These are phyloP conservation scores for Echeneis naucrates DNA, from an alignment of 2,797 vertebrate species.

Conservation along the genomic window DNA sequence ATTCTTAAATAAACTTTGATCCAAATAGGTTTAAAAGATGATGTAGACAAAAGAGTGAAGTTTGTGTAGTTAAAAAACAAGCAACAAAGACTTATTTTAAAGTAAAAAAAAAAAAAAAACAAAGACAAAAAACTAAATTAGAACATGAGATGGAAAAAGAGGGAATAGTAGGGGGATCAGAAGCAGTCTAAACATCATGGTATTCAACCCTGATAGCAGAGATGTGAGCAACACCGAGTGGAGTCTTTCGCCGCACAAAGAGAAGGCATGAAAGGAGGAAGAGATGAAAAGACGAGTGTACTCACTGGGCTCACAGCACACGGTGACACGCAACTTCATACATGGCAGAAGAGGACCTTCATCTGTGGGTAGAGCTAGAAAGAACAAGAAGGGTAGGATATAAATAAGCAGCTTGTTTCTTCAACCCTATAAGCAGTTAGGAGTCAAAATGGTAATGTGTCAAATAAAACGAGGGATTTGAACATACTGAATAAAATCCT, in stretches of 20 bases:
- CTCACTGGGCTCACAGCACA: constrained; percentile 85
- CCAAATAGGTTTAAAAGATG: constrained; percentile 51
- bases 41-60: constrained; percentile 17
- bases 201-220: constrained; percentile 34
- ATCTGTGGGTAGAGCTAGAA: constrained; percentile 80
- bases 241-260: constrained; percentile 50
- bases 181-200: constrained; percentile 42
- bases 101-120: neutral
- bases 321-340: constrained; percentile 85
- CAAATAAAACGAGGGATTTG: constrained; percentile 7
- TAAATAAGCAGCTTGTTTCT: constrained; percentile 36
- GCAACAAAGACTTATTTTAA: neutral
- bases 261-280: constrained; percentile 54
- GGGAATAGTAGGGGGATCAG: constrained; percentile 5
- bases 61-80: constrained; percentile 15
- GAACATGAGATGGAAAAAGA: constrained; percentile 1
- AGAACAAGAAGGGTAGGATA: constrained; percentile 36
- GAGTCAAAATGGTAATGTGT: constrained; percentile 18
- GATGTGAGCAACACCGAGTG: constrained; percentile 51
- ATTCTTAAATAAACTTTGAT: constrained; percentile 32
- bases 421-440: constrained; percentile 28
- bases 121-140: neutral
- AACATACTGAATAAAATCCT: constrained; percentile 16
- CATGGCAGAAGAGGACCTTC: constrained; percentile 84
- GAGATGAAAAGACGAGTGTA: constrained; percentile 71